Evolutionary conservation across 2,888 invertebrate genomes (phyloP), one percentile per base, ranked within the genome.

Genomic region (Hypercompe scribonia): DNA sequence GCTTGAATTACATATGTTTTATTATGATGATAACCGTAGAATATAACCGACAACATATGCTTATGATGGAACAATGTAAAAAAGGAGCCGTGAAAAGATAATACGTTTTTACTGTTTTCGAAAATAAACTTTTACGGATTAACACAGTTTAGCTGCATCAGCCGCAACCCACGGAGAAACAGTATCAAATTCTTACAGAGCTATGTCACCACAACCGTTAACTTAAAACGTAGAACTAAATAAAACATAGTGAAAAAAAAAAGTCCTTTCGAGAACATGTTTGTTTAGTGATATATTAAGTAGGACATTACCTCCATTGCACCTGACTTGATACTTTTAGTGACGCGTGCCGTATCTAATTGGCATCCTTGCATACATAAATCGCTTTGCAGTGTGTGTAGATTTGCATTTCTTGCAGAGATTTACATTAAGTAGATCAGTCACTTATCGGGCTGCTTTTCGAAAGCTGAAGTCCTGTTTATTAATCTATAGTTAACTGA

Each of bases 351-450:
- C 86, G 92, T 90, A 92, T 94, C 89, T 92, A 90, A 93, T 94
- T 94, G 90, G 90, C 93, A 90, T 91, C 90, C 89, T 92, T 93
- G 90, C 93, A 93, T 93, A 89, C 79, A 89, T 93, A 91, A 90
- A 90, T 92, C 88, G 84, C 81, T 81, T 79, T 81, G 87, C 86
- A 88, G 88, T 84, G 86, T 86, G 85, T 85, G 83, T 83, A 87
- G 84, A 86, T 86, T 85, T 86, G 82, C 82, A 82, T 79, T 84
- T 81, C 84, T 79, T 81, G 69, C 39, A 66, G n/a, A 64, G 33
- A 4, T 46, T 54, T 68, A 28, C 50, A 50, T 31, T 88, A 91
- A 90, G 88, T 90, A 89, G 89, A 91, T 89, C 90, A 88, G 87
- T 89, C 90, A 87, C 87, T 81, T 76, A 88, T 86, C 76, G 74